Percentiles rank a stretch among this genome's conserved stretches.
Evolutionary conservation across 2,888 invertebrate species (phyloP).

Genomic region (Hypena proboscidalis): DNA sequence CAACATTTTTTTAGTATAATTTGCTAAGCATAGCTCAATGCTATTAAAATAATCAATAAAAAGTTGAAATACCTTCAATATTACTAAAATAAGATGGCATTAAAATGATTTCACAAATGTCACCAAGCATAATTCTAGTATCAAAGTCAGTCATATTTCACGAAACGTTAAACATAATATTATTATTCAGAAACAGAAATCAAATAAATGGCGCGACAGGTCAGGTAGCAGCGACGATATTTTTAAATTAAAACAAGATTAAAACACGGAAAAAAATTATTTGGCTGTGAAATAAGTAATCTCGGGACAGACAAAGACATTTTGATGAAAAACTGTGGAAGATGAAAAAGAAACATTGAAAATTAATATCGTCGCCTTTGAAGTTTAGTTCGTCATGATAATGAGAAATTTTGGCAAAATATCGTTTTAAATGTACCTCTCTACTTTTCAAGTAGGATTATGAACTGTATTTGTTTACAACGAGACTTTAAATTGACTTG

Average conservation of each 20-base stretch:
- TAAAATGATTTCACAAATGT: no score
- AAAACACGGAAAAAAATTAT: slow-evolving; percentile 34
- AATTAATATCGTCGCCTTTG: slow-evolving; percentile 45
- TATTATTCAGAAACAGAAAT: slow-evolving; percentile 26
- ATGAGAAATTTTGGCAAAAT: slow-evolving; percentile 38
- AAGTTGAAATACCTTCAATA: no score
- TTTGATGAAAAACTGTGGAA: slow-evolving; percentile 42
- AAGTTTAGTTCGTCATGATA: slow-evolving; percentile 43
- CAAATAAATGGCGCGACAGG: slow-evolving; percentile 21
- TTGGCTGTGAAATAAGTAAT: slow-evolving; percentile 53
- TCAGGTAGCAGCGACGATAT: slow-evolving; percentile 33
- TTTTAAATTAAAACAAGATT: slow-evolving; percentile 45
- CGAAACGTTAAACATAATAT: slow-evolving; percentile 13
- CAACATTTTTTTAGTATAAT: no score
- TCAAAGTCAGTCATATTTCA: no score
- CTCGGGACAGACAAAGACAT: slow-evolving; percentile 45
- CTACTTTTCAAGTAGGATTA: no score
- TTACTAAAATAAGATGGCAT: no score
- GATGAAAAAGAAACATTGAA: slow-evolving; percentile 48
- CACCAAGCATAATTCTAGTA: no score
- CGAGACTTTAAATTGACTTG: no score
- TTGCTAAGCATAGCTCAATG: no score
- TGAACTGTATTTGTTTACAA: no score
- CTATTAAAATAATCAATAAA: no score
- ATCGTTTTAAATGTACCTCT: no score